These are phyloP conservation scores for Columba livia DNA, from an alignment of 2,113 vertebrate species.

Conservation along the genomic window DNA sequence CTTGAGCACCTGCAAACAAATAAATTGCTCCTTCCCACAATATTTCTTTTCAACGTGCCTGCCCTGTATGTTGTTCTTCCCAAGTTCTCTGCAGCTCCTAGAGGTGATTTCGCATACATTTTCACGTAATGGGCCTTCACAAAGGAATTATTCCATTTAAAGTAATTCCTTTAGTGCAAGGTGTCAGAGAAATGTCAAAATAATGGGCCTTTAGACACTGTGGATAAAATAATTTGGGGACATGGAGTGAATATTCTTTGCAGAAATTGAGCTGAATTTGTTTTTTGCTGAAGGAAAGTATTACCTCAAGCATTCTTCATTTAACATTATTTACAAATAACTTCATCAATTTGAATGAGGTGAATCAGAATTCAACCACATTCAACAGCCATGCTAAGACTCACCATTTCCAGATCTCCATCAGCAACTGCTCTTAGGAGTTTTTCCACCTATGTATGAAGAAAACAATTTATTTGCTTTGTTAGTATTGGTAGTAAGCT, in stretches of 20 bases:
- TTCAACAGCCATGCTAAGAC: conserved; percentile 7
- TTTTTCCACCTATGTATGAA: conserved; percentile 88
- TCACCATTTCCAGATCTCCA: conserved; percentile 95
- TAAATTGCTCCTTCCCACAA: not conserved
- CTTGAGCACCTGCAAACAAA: not conserved
- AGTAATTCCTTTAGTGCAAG: not conserved
- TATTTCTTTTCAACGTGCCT: not conserved
- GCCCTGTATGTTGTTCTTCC: not conserved
- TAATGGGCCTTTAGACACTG: not conserved
- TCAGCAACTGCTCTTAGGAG: conserved; percentile 92
- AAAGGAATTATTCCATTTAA: not conserved
- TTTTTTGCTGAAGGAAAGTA: not conserved
- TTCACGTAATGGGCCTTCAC: not conserved
- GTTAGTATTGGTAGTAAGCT: not conserved
- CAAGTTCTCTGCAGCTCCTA: not conserved
- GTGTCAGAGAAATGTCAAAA: not conserved
- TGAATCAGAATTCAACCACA: not conserved
- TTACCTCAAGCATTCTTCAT: not conserved
- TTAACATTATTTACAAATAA: not conserved
- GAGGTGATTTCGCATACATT: not conserved
- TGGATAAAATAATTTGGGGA: not conserved
- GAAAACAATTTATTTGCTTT: not conserved
- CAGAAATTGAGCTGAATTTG: not conserved
- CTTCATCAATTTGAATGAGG: not conserved
- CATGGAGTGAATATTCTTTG: not conserved